Evolutionary conservation across 1,140 invertebrate species (phyloP), one percentile per base, ranked within the genome.

Genomic region (Leptopilina clavipes): DNA sequence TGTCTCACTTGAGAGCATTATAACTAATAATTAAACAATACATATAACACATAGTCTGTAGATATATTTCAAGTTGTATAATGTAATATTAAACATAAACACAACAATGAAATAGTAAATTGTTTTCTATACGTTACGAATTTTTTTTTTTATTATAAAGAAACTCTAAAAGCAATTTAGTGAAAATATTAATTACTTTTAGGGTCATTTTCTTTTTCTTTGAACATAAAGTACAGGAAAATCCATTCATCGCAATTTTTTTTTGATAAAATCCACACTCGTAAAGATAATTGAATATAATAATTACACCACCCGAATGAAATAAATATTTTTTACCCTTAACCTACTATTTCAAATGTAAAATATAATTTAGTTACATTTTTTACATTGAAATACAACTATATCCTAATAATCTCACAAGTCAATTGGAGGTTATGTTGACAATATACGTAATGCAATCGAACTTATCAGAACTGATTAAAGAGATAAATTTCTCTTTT

Each of bases 231-330:
- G 6, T 31, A 31, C 37, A 40, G 1, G 14, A 65, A 22, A 65
- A 31, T 65, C 25, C 19, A 31, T 65, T 31, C n/a, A n/a, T n/a
- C n/a, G n/a, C n/a, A n/a, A n/a, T 31, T 31, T 8, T 22, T 31
- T 31, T 31, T 65, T 65, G 0, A 65, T 65, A 31, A 22, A 31
- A 65, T 65, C 59, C 59, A 65, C 59, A 65, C 59, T 54, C 52
- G 37, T 65, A 22, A 22, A 12, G 9, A 65, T 14, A 37, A 37
- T 0, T 22, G 7, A 40, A 40, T 40, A 9, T 40, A 40, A 40
- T 40, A 31, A 31, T 40, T 40, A 40, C 9, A 40, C 25, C 25
- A 31, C 25, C 2, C 7, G 5, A 40, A 40, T 40, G 5, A 40
- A 40, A 40, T 40, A 6, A 40, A 8, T 40, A 8, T 40, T 40